Evolutionary conservation across 1,140 invertebrate genomes (phyloP).

Genomic region (Bacillus rossius): DNA sequence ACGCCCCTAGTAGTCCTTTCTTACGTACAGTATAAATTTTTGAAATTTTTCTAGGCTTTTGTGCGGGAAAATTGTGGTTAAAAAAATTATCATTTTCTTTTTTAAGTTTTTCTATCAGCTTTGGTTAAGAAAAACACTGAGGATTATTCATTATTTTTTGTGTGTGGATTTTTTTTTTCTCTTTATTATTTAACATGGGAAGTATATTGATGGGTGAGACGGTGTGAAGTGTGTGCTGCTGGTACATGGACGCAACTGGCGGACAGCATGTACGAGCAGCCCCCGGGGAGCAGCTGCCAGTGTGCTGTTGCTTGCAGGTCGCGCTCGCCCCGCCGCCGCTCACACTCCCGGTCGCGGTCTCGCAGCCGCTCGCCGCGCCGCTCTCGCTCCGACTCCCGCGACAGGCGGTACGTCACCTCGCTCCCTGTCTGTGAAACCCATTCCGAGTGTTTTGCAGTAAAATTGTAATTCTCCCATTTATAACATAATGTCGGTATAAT

Average conservation of each 20-base stretch:
- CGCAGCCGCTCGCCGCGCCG: slow-evolving; percentile 44
- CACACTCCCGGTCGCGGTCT: slow-evolving; percentile 31
- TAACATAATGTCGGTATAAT: no score
- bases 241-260: background rate
- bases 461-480: no score
- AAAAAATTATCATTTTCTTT: no score
- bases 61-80: no score
- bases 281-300: slow-evolving; percentile 13
- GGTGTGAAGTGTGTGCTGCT: slow-evolving; percentile 9
- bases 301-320: slow-evolving; percentile 42
- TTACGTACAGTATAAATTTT: no score
- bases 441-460: no score
- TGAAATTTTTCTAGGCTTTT: no score
- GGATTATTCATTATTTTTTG: background rate
- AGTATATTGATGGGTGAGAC: slow-evolving; percentile 3
- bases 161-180: background rate
- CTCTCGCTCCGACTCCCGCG: slow-evolving; percentile 45
- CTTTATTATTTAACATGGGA: background rate
- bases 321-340: slow-evolving; percentile 42
- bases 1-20: no score
- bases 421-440: no score
- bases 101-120: no score
- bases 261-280: slow-evolving; percentile 9
- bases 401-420: slow-evolving; percentile 40
- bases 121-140: no score